phyloP scores from a whole-genome alignment of 2,797 vertebrate species.

The Antrozous pallidus region DNA sequence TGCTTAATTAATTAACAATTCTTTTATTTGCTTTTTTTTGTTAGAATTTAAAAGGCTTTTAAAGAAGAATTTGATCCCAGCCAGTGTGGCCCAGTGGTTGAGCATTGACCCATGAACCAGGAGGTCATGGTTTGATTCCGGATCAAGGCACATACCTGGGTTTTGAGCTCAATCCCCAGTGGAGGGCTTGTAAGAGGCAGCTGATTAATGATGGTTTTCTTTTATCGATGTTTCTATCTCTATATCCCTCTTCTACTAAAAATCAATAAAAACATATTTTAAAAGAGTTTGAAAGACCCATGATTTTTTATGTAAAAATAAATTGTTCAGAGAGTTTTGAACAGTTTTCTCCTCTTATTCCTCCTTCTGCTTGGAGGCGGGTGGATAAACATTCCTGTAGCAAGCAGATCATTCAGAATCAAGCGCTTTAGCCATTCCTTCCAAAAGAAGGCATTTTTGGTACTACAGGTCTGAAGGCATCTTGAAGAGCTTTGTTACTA shows the following conservation, averaged over 20 bases:
- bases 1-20: not conserved
- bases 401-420: not conserved
- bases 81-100: no score
- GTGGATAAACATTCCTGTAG: not conserved
- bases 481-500: not conserved
- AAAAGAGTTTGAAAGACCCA: not conserved
- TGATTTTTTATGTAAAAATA: not conserved
- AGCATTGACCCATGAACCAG: no score
- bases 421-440: not conserved
- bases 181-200: no score
- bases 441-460: not conserved
- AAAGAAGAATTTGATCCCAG: not conserved
- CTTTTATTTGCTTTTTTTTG: not conserved
- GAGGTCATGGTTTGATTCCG: no score
- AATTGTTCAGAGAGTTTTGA: not conserved
- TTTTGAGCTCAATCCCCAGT: no score
- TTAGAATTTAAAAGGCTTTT: slow-evolving; percentile 27
- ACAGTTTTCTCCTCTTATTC: not conserved
- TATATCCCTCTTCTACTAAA: no score
- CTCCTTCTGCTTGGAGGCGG: not conserved
- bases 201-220: no score
- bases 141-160: no score
- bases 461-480: not conserved
- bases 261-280: not conserved
- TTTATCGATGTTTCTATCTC: no score